Conservation (phyloP, 2,888 invertebrate species). For the Cephus runcator region DNA sequence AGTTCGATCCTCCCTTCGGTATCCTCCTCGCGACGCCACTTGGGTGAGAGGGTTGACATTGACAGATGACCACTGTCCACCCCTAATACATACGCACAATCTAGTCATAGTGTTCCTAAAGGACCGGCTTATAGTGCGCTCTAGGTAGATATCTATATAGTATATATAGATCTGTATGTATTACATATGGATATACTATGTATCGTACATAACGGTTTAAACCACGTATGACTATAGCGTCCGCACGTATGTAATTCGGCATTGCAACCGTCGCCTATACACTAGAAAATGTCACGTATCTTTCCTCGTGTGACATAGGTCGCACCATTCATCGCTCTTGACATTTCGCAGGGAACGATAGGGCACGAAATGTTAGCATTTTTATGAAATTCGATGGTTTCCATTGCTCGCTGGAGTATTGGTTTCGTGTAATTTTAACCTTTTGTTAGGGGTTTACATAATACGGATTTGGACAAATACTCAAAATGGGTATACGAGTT, state of each 20-base stretch:
- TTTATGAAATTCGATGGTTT: conserved; percentile 24
- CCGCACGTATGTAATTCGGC: conserved; percentile 44
- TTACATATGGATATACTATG: not conserved
- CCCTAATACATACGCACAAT: conserved; percentile 30
- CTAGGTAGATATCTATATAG: not conserved
- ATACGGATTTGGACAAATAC: not conserved
- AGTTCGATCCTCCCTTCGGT: conserved; percentile 48
- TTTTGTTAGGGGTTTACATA: not conserved
- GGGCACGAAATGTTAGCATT: conserved; percentile 30
- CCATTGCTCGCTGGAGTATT: conserved; percentile 15
- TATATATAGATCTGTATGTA: not conserved
- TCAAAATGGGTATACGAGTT: not conserved
- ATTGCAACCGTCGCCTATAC: conserved; percentile 45
- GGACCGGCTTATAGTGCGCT: not conserved
- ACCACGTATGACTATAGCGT: conserved; percentile 4
- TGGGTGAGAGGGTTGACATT: conserved; percentile 51
- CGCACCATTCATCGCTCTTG: conserved; percentile 36
- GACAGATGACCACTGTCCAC: conserved; percentile 60
- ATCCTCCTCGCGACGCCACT: conserved; percentile 37
- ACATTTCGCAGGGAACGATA: conserved; percentile 32
- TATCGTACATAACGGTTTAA: not conserved
- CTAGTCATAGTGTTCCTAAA: not conserved
- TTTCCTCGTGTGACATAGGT: conserved; percentile 43
- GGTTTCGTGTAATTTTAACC: not conserved
- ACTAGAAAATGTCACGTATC: conserved; percentile 49